These are phyloP conservation scores for Ardeotis arabs DNA, from an alignment of 2,113 vertebrate genomes.

Conservation along the genomic window DNA sequence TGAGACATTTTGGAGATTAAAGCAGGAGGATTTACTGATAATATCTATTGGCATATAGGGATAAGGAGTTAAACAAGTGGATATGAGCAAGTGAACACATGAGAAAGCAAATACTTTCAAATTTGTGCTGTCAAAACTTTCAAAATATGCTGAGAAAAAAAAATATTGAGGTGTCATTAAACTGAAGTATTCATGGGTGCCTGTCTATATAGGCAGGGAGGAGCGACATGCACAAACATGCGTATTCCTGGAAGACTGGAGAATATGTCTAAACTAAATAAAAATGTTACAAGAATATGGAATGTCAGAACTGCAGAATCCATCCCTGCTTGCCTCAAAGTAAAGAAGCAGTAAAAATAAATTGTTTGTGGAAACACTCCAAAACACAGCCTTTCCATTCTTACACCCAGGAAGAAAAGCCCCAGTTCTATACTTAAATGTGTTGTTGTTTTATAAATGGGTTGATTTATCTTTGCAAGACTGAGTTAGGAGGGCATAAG, in stretches of 20 bases:
- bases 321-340: background rate
- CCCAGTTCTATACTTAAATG: background rate
- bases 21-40: slow-evolving; percentile 69
- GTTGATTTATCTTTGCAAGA: slow-evolving; percentile 16
- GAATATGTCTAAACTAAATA: background rate
- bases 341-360: slow-evolving; percentile 18
- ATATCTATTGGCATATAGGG: slow-evolving; percentile 62
- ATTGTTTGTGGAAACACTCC: background rate
- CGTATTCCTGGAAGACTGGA: background rate
- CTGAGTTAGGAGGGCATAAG: background rate
- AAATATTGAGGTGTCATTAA: slow-evolving; percentile 25
- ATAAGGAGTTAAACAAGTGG: slow-evolving; percentile 56
- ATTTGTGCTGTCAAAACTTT: slow-evolving; percentile 52
- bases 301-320: background rate
- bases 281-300: background rate
- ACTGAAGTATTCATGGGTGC: background rate
- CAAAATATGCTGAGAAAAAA: slow-evolving; percentile 37
- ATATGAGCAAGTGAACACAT: slow-evolving; percentile 33
- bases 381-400: background rate
- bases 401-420: background rate
- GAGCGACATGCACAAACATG: background rate
- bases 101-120: slow-evolving; percentile 41
- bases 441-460: background rate
- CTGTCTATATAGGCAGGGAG: background rate
- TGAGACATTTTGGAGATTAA: slow-evolving; percentile 68